Base-by-base conservation (phyloP, 2,113 vertebrate species). In the Cyanoramphus novaezelandiae region DNA sequence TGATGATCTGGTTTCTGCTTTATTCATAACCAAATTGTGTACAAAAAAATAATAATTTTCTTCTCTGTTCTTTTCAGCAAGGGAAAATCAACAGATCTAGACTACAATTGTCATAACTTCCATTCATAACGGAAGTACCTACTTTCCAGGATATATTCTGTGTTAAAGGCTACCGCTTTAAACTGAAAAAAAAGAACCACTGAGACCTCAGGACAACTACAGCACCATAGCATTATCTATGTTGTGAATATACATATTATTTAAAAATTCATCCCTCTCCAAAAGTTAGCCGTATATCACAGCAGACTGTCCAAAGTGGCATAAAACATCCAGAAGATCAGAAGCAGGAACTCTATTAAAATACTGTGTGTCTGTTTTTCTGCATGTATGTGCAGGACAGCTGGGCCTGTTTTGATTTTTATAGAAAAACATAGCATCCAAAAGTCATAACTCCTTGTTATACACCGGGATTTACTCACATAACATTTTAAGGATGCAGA, bases 361-460 rank as follows among this genome's bases (percentile, higher is more conserved):
- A 88, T 62, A 69, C 29, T 70, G 23, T 53, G 68, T 74, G 59
- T 72, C 55, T 93, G 63, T 90, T 95, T 96, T 82, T 76, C 82
- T 90, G 86, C 27, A 19, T 23, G 23, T 67, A 15, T 25, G 71
- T 8, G 13, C 41, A 57, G 79, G 96, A 84, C 92, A 97, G 59
- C 94, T 95, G 96, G 94, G 89, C 89, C 6, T 82, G 65, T 64
- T 95, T 86, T 92, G 92, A 12, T 67, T 97, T 96, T 96, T 91
- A 80, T 37, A 55, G 78, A 44, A 88, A 92, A 89, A 76, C 71
- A 65, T 55, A n/a, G 74, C 62, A 57, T 86, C 84, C 81, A 41
- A 29, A 90, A 93, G 80, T 49, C 53, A 3, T 96, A 91, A 83
- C 50, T 91, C 72, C 39, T 31, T 28, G 49, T 92, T 84, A 49